Conservation (phyloP, 2,888 invertebrate genomes). For the Zygothrica quintamaculata region DNA sequence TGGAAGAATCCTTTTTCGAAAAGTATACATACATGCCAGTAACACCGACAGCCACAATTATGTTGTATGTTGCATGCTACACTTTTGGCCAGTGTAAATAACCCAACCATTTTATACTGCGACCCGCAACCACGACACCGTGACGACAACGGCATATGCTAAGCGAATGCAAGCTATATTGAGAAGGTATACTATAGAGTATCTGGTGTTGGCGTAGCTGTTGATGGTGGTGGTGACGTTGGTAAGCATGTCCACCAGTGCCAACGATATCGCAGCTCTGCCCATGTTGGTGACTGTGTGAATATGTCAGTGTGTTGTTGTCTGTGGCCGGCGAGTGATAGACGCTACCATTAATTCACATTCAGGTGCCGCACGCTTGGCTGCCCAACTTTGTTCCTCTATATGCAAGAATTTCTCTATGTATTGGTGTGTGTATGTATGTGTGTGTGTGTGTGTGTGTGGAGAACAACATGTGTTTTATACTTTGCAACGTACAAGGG, state of each 20-base stretch:
- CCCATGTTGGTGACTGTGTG: conserved; percentile 51
- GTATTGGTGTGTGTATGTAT: conserved; percentile 7
- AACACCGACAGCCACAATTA: conserved; percentile 43
- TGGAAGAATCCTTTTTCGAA: no score
- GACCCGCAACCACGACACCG: conserved; percentile 73
- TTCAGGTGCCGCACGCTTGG: conserved; percentile 77
- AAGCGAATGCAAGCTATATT: conserved; percentile 23
- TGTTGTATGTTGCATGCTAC: conserved; percentile 51
- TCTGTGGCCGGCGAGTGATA: conserved; percentile 76
- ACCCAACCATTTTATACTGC: conserved; percentile 71
- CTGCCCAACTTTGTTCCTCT: conserved; percentile 54
- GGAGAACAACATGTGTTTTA: conserved; percentile 69
- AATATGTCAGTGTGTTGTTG: conserved; percentile 55
- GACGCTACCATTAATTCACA: conserved; percentile 79
- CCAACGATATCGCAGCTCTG: conserved; percentile 40
- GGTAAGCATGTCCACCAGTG: conserved; percentile 34
- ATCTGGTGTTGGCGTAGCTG: no score
- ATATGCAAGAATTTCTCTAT: conserved; percentile 4
- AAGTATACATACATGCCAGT: conserved; percentile 8
- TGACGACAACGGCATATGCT: conserved; percentile 69
- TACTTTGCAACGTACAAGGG: conserved; percentile 27
- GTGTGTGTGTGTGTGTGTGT: conserved; percentile 28
- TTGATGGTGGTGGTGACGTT: conserved; percentile 19
- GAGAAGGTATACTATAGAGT: conserved; percentile 13
- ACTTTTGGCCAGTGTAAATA: conserved; percentile 61